Conservation (phyloP, 2,797 vertebrate genomes). For the Centroberyx gerrardi region DNA sequence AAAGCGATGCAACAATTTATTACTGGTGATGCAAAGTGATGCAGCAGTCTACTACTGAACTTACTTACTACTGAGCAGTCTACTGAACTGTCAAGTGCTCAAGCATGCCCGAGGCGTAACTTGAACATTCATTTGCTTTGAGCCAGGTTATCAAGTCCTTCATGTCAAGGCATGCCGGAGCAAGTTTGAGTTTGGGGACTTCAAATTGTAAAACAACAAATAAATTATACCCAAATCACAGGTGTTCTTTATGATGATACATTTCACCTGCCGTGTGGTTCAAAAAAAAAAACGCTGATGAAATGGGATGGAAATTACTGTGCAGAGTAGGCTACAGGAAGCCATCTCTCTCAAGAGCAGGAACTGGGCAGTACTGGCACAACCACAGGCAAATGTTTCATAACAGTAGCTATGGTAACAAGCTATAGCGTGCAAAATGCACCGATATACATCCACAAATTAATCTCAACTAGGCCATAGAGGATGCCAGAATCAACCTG, state of each 20-base stretch:
- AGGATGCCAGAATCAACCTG: slow-evolving; percentile 11
- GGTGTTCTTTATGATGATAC: slow-evolving; percentile 2
- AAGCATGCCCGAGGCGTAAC: neutral
- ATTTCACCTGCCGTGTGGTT: neutral
- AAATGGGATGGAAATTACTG: slow-evolving; percentile 22
- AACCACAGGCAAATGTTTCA: slow-evolving; percentile 67
- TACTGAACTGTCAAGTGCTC: neutral
- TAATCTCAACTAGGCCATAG: slow-evolving; percentile 3
- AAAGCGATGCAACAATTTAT: no score
- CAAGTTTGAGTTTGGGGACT: neutral
- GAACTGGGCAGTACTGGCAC: slow-evolving; percentile 62
- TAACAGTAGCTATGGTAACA: slow-evolving; percentile 63
- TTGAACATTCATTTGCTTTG: neutral
- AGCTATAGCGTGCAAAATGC: slow-evolving; percentile 18
- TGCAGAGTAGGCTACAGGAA: slow-evolving; percentile 57
- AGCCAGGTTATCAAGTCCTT: neutral
- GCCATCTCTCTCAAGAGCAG: slow-evolving; percentile 32
- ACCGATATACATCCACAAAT: slow-evolving; percentile 30
- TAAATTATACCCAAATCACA: neutral
- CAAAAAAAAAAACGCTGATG: slow-evolving; percentile 3
- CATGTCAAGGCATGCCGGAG: neutral
- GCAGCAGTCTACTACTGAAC: no score
- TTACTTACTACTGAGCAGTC: neutral
- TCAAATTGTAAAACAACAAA: neutral
- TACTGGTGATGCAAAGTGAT: no score